These are phyloP conservation scores for Drosophila niveifrons DNA, from an alignment of 2,888 invertebrate species.

Conservation along the genomic window DNA sequence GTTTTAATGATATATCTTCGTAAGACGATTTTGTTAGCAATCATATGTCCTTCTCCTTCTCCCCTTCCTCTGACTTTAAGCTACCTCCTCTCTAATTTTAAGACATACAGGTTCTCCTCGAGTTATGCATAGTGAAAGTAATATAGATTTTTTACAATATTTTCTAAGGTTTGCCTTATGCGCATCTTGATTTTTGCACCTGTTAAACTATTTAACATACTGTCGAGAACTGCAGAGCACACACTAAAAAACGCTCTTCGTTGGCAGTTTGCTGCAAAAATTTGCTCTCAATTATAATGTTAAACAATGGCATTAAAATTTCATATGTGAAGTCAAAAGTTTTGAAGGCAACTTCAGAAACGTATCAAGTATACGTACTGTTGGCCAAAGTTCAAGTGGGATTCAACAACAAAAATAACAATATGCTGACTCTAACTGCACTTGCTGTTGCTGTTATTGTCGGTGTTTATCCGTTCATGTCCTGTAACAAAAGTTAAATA, in stretches of 20 bases:
- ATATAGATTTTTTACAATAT: no score
- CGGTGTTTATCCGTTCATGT: slow-evolving; percentile 35
- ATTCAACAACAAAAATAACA: slow-evolving; percentile 24
- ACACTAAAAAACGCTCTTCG: not conserved
- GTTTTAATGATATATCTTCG: no score
- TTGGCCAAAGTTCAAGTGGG: slow-evolving; percentile 34
- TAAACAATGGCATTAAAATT: slow-evolving; percentile 36
- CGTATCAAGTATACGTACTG: slow-evolving; percentile 39
- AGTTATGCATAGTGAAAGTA: no score
- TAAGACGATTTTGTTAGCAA: no score
- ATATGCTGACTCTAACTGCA: slow-evolving; percentile 12
- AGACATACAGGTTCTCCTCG: no score
- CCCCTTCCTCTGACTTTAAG: no score
- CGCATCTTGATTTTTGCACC: not conserved
- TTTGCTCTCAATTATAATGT: slow-evolving; percentile 38
- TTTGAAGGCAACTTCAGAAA: slow-evolving; percentile 25
- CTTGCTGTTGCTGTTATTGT: slow-evolving; percentile 6
- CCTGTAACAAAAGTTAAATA: slow-evolving; percentile 45
- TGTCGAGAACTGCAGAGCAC: not conserved
- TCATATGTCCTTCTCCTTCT: no score
- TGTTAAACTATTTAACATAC: not conserved
- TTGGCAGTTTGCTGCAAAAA: slow-evolving; percentile 20
- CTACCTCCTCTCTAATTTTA: no score
- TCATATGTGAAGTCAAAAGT: slow-evolving; percentile 22
- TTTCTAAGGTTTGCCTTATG: not conserved